Percentiles rank a stretch among this genome's conserved stretches.
phyloP scores from a whole-genome alignment of 2,113 vertebrate genomes.

The Nothoprocta pentlandii region DNA sequence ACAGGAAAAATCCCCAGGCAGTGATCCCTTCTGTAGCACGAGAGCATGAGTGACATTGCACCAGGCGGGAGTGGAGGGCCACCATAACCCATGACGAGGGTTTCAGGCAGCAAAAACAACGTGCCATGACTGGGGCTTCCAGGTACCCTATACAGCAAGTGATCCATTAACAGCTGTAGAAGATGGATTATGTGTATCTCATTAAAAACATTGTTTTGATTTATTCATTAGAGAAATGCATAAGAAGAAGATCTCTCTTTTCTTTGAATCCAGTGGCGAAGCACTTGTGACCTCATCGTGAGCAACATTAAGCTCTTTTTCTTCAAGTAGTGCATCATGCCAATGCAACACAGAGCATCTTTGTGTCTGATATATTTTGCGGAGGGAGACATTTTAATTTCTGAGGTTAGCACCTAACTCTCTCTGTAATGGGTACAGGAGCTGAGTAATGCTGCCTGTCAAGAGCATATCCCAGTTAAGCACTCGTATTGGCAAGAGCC shows the following conservation, averaged over 20 bases:
- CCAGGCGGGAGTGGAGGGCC: neutral
- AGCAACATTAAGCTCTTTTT: neutral
- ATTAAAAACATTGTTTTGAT: neutral
- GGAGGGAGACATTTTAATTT: neutral
- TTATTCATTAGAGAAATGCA: neutral
- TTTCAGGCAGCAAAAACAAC: fast-evolving
- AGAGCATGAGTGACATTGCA: neutral
- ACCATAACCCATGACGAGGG: no score
- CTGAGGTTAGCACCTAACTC: neutral
- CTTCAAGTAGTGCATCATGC: neutral
- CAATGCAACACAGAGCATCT: neutral
- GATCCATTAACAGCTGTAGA: neutral
- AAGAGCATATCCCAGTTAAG: neutral
- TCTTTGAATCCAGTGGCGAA: neutral
- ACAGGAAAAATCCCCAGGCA: neutral
- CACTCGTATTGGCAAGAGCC: neutral
- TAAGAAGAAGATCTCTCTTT: neutral
- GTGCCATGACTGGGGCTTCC: neutral
- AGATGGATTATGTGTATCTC: neutral
- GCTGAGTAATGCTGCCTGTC: constrained; percentile 13
- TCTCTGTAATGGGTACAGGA: neutral
- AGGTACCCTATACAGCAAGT: neutral
- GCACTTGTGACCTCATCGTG: neutral
- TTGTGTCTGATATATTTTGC: neutral
- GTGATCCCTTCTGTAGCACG: neutral